Percentiles rank a stretch among this genome's conserved stretches.
Evolutionary conservation across 2,797 vertebrate genomes (phyloP).

Genomic region (Molossus molossus): DNA sequence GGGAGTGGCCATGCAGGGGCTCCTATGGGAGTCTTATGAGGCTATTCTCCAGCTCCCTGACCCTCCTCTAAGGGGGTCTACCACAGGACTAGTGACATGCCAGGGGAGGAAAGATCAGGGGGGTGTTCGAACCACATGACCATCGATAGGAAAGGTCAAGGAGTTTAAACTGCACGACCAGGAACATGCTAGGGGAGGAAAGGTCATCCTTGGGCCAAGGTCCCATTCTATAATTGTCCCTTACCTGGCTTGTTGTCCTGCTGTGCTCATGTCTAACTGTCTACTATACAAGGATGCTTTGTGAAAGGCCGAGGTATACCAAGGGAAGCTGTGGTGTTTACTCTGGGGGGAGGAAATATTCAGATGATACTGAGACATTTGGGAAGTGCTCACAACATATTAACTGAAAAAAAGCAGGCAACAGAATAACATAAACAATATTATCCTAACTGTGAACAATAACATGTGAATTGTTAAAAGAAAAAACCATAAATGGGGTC

Average conservation of each 20-base stretch:
- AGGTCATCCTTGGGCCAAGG: neutral
- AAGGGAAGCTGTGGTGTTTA: neutral
- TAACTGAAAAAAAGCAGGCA: neutral
- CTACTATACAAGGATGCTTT: neutral
- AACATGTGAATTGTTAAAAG: neutral
- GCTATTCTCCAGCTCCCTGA: neutral
- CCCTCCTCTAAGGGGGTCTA: neutral
- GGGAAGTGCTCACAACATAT: neutral
- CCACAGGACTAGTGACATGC: no score
- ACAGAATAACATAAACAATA: neutral
- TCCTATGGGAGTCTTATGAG: neutral
- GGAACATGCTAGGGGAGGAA: neutral
- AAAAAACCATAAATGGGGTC: neutral
- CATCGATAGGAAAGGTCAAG: neutral
- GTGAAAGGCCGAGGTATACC: neutral
- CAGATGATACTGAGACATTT: neutral
- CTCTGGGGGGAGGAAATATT: neutral
- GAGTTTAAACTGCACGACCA: neutral
- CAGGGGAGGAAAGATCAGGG: neutral
- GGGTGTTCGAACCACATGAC: neutral
- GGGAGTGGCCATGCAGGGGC: no score
- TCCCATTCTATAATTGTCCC: neutral
- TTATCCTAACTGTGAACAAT: neutral
- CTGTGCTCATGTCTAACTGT: neutral
- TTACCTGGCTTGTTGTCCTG: neutral